These are phyloP conservation scores for Scaptomyza reducta DNA, from an alignment of 2,888 invertebrate species.

Conservation along the genomic window DNA sequence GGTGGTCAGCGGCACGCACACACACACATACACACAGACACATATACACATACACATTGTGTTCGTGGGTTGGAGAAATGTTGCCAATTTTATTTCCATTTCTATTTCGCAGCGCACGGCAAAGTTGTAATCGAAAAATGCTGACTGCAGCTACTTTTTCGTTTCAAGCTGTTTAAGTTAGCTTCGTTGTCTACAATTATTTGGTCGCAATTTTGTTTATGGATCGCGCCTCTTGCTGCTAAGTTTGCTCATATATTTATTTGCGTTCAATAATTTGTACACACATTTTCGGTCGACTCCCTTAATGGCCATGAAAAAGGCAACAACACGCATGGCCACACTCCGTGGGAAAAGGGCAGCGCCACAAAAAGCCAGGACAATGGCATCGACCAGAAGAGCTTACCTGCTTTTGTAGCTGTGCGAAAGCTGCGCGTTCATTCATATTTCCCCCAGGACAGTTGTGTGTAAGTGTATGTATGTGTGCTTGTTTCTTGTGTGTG, in stretches of 20 bases:
- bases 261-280: slow-evolving; percentile 77
- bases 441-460: slow-evolving; percentile 77
- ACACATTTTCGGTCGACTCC: slow-evolving; percentile 65
- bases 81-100: slow-evolving; percentile 69
- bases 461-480: slow-evolving; percentile 19
- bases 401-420: slow-evolving; percentile 53
- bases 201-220: slow-evolving; percentile 72
- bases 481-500: slow-evolving; percentile 9
- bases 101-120: slow-evolving; percentile 47
- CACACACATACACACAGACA: slow-evolving; percentile 8
- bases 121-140: slow-evolving; percentile 79
- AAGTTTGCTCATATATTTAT: slow-evolving; percentile 55
- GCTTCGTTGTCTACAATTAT: slow-evolving; percentile 64
- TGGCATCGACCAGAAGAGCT: slow-evolving; percentile 29
- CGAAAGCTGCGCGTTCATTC: slow-evolving; percentile 59
- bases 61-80: slow-evolving; percentile 52
- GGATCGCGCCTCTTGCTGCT: slow-evolving; percentile 35
- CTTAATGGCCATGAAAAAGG: slow-evolving; percentile 75
- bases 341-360: background rate
- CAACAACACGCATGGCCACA: slow-evolving; percentile 43
- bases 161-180: slow-evolving; percentile 4
- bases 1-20: slow-evolving; percentile 60
- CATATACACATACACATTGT: slow-evolving; percentile 12
- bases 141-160: slow-evolving; percentile 34
- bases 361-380: slow-evolving; percentile 31